Evolutionary conservation across 2,888 invertebrate genomes (phyloP), one percentile per base, ranked within the genome.

Genomic region (Chesias legatella): DNA sequence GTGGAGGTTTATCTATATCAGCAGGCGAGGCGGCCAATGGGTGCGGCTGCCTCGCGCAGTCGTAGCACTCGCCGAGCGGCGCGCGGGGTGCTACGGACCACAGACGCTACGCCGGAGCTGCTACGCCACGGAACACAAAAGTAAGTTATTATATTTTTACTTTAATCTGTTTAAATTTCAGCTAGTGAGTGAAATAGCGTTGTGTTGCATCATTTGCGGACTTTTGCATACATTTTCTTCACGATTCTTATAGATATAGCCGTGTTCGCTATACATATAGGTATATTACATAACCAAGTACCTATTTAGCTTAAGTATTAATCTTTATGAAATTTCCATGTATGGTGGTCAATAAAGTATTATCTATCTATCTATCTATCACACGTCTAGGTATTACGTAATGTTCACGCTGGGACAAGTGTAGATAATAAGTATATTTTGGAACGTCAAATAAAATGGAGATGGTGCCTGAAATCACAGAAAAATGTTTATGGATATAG

Each of bases 41-140:
- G 60, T 55, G 61, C 31, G 37, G 67, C 48, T 71, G 75, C 72
- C 70, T 67, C 79, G 86, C 86, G 86, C 86, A 88, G 86, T 64
- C 86, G 86, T 86, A 67, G 73, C 73, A 51, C 63, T 64, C 65
- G 64, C 43, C 66, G 61, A 66, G 70, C 68, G 67, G 70, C 64
- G 80, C 63, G 84, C 80, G 79, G 80, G 82, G 79, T 42, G 78
- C 79, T 75, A 73, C 75, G 48, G 35, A 75, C 80, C 79, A 79
- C 85, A 85, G 85, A 85, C 76, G 80, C 73, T 72, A 74, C 78
- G 68, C 64, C 69, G 74, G 68, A 71, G 73, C 80, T 79, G 80
- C 80, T 76, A 73, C 79, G 75, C 73, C 76, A 68, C 73, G 76
- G 75, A 78, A 73, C 80, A 73, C 68, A 77, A 82, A 68, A 74